A percentile compares a stretch with the other conserved stretches of the same genome.
Evolutionary conservation across 2,113 vertebrate species (phyloP).

Genomic region (Lepus europaeus): DNA sequence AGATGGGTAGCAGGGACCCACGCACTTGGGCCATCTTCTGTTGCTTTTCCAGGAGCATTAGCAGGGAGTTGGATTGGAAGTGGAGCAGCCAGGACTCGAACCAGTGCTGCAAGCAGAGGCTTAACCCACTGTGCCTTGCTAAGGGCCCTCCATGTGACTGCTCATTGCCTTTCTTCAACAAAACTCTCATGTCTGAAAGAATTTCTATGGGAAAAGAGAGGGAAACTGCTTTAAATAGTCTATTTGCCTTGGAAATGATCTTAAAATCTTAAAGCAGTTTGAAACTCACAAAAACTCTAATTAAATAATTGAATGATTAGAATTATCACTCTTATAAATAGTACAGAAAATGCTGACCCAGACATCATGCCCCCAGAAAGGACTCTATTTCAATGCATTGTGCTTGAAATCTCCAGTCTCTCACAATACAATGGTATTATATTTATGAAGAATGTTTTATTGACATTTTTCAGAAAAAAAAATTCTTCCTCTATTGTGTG

Average conservation of each 20-base stretch:
- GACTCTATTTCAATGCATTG: not conserved
- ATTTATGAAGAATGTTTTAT: not conserved
- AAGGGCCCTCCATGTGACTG: not conserved
- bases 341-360: not conserved
- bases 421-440: not conserved
- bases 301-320: not conserved
- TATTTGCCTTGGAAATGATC: not conserved
- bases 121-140: too few relatives aligned
- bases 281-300: not conserved
- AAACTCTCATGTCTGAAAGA: not conserved
- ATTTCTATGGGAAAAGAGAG: not conserved
- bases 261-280: not conserved
- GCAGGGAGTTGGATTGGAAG: too few relatives aligned
- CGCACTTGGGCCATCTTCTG: too few relatives aligned
- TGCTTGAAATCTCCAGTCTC: not conserved
- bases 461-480: conserved; percentile 10
- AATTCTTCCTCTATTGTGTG: too few relatives aligned
- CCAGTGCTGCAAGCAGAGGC: too few relatives aligned
- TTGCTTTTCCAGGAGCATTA: too few relatives aligned
- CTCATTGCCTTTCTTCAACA: not conserved
- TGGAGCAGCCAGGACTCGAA: too few relatives aligned
- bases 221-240: not conserved
- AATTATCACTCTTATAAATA: not conserved
- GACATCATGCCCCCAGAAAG: not conserved
- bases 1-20: too few relatives aligned